Base-by-base conservation (phyloP, 2,113 vertebrate genomes). In the Oryzias woworae region DNA sequence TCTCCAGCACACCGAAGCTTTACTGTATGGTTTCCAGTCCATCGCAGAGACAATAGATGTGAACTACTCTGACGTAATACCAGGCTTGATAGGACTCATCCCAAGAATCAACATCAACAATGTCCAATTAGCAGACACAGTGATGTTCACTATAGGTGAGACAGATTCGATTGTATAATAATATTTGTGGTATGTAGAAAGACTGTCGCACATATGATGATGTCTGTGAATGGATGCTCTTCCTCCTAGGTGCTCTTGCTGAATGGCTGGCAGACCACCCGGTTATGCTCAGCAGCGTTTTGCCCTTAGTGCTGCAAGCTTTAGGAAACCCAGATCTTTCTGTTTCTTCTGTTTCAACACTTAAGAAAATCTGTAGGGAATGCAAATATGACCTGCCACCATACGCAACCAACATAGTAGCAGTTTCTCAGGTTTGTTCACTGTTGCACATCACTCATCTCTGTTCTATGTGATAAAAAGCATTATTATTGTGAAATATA, bases 81-180 rank as follows among this genome's bases (percentile, higher is more conserved):
- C 97, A 0, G 97, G 97, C 13, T 92, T 99, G 68, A 98, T 99
- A 1, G 97, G 97, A 52, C 95, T 99, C 80, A 99, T 99, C 77
- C 97, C 97, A 22, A 91, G 97, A 60, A 99, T 99, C 90, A 99
- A 84, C 90, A 98, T 99, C 91, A 98, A 94, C 92, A 99, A 99
- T 0, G 94, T 99, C 72, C 97, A 99, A 80, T 94, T 99, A 24
- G 97, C 97, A 0, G 97, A 99, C 84, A 99, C 97, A 0, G 96
- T 99, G 84, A 99, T 99, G 97, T 99, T 99, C 89, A 99, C 97
- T n/a, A 99, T 99, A 0, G 97, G 97, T 99, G 88, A 60, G 60
- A 54, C 7, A 16, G 16, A 55, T 2, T 16, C 5, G 5, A 49
- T 36, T 43, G 18, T 26, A 8, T 53, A 22, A n/a, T 4, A 14